Evolutionary conservation across 2,888 invertebrate genomes (phyloP), one percentile per base, ranked within the genome.

Genomic region (Osmoderma eremita): DNA sequence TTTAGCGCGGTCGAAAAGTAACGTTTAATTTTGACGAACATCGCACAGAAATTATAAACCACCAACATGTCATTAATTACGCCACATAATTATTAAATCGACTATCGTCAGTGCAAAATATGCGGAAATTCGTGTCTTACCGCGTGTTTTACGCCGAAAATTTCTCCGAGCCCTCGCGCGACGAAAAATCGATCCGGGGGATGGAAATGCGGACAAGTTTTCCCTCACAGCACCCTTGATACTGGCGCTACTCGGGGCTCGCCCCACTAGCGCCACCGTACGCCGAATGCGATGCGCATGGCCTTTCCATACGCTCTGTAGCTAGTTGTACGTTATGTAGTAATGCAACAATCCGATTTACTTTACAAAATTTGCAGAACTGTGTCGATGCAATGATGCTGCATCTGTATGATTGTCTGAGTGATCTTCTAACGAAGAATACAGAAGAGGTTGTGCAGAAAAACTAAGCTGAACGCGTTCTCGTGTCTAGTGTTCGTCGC

Each of bases 191-290:
- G 76, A 78, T 77, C 30, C 72, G 70, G 72, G 30, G 72, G 69
- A 70, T 70, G 72, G 67, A 74, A 75, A 75, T 71, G 71, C 68
- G 73, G 76, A 75, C 75, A 75, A 73, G 73, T 73, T 74, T 74
- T 73, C 72, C 74, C 70, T 75, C 76, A 75, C 73, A 74, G 77
- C 78, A 77, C 77, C 77, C 79, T 76, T 77, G 75, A 75, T 76
- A 79, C 79, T 79, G 78, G 76, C 77, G 75, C 76, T 77, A 73
- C 74, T 75, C 73, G 72, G 75, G 76, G 75, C 75, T 76, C 75
- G 77, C 78, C 78, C 75, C 77, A 76, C 78, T 77, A 73, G 75
- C 75, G 73, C 74, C 73, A 67, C 71, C 70, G 68, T 69, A 74
- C 30, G 30, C 74, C 74, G 54, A 49, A 67, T 49, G 30, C 61